Conservation (phyloP, 2,888 invertebrate genomes). For the Digitonthophagus gazella region DNA sequence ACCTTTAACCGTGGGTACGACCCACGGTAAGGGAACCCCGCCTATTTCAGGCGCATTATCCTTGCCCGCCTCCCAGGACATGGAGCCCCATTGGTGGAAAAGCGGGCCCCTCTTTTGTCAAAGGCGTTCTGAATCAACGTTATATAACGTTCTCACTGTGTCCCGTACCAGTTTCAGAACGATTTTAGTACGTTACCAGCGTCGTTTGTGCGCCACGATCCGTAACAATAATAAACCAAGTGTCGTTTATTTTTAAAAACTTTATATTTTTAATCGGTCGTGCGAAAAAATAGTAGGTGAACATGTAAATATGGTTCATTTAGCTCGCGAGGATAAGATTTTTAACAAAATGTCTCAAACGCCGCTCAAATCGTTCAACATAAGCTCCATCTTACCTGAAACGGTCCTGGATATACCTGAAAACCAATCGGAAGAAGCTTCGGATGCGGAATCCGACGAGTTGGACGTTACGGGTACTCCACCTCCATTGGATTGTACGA, state of each 20-base stretch:
- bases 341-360: slow-evolving; percentile 52
- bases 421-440: slow-evolving; percentile 42
- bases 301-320: slow-evolving; percentile 38
- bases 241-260: too few species aligned
- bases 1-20: too few species aligned
- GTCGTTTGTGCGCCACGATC: background rate
- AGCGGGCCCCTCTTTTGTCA: background rate
- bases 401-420: slow-evolving; percentile 47
- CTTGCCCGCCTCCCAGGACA: background rate
- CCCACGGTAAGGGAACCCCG: background rate
- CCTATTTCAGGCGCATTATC: background rate
- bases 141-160: background rate
- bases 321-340: slow-evolving; percentile 25
- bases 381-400: slow-evolving; percentile 76
- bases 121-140: background rate
- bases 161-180: background rate
- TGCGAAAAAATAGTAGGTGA: too few species aligned
- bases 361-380: slow-evolving; percentile 74
- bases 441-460: slow-evolving; percentile 62
- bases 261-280: too few species aligned
- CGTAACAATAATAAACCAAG: too few species aligned
- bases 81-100: background rate
- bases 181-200: background rate
- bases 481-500: slow-evolving; percentile 66
- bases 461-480: slow-evolving; percentile 77